Evolutionary conservation across 2,797 vertebrate species (phyloP).

Genomic region (Alectoris magna): DNA sequence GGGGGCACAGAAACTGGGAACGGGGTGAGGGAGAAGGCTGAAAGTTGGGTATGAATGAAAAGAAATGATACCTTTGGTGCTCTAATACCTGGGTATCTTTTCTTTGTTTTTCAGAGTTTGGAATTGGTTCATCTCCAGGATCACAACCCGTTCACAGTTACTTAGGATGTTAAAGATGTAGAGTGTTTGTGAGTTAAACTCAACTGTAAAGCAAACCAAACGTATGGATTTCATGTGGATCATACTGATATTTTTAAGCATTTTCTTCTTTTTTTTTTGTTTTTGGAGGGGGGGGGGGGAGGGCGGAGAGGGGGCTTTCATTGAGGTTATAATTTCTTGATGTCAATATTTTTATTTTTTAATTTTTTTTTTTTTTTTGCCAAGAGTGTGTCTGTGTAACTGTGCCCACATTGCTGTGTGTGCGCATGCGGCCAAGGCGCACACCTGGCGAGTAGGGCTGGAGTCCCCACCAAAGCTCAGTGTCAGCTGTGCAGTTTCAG

Average conservation of each 20-base stretch:
- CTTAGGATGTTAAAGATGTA: slow-evolving; percentile 61
- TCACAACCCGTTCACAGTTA: slow-evolving; percentile 31
- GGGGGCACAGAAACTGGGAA: not conserved
- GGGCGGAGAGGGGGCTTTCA: slow-evolving; percentile 53
- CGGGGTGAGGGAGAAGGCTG: not conserved
- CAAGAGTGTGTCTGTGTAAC: slow-evolving; percentile 66
- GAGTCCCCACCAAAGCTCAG: not conserved
- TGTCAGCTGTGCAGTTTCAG: slow-evolving; percentile 6
- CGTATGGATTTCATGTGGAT: slow-evolving; percentile 53
- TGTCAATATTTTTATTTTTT: slow-evolving; percentile 56
- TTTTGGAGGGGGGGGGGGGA: not conserved
- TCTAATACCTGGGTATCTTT: not conserved
- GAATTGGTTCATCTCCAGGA: slow-evolving; percentile 58
- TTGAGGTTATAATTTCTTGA: slow-evolving; percentile 66
- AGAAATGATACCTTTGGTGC: not conserved
- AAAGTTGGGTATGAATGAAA: not conserved
- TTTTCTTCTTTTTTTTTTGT: slow-evolving; percentile 60
- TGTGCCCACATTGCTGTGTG: not conserved
- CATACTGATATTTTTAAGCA: slow-evolving; percentile 69
- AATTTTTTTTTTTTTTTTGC: slow-evolving; percentile 18
- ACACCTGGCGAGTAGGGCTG: not conserved
- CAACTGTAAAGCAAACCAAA: slow-evolving; percentile 61
- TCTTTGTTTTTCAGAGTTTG: slow-evolving; percentile 63
- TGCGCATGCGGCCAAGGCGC: not conserved
- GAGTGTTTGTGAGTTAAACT: slow-evolving; percentile 62